Base-by-base conservation (phyloP, 2,113 vertebrate species). In the Mobula birostris region DNA sequence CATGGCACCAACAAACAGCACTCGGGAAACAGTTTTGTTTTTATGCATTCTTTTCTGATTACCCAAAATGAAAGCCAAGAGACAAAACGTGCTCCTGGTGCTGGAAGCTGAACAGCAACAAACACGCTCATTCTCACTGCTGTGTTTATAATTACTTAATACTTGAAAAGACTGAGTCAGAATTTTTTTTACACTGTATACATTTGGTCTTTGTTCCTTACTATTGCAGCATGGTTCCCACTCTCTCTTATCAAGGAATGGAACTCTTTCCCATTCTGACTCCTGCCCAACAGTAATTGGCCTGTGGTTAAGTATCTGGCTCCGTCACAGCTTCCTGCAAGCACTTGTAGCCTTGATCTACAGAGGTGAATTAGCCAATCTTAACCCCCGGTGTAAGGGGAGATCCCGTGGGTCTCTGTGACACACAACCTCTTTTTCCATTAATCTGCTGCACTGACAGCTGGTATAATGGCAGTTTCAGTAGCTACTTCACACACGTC, bases 31-130 rank as follows among this genome's bases (percentile, higher is more conserved):
- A 93, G 91, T 93, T 93, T 93, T 93, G 91, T 93, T 93, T 93
- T 93, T 40, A 76, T 93, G 91, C 91, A 93, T 93, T 93, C 91
- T 93, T 93, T 74, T 40, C 1, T 93, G 91, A 93, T 93, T 93
- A 93, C 91, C 91, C 40, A 93, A 93, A 93, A 93, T 93, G 91
- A 93, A 93, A 93, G 91, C 91, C 91, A 93, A 93, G 91, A 93
- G 74, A 93, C 91, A 93, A 76, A 93, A 93, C 91, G 91, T 93
- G 91, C 91, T 74, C 74, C 74, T 74, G 91, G 91, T 93, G 48
- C 91, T 93, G 91, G 91, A 76, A 93, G 36, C 32, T 74, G 56
- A 70, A 93, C 91, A 93, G 70, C 91, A 93, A 93, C 91, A 74
- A 93, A 74, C 72, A 40, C 91, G 29, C 91, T 40, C 91, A 93